Conservation (phyloP, 2,888 invertebrate genomes). For the Athalia rosae region DNA sequence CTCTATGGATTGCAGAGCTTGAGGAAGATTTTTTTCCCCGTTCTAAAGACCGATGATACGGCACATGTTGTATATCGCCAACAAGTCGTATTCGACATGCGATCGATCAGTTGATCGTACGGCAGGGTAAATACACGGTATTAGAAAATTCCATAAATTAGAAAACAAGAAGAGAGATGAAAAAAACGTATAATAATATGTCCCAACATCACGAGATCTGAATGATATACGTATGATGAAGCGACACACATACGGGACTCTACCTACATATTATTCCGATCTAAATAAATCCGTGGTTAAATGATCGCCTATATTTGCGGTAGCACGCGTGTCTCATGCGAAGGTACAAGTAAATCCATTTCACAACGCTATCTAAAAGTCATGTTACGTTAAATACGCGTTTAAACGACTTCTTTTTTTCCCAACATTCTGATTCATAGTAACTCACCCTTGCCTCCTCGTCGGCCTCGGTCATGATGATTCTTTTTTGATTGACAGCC, state of each 20-base stretch:
- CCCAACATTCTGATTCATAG: background rate
- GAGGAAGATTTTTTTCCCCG: no score
- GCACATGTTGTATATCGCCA: no score
- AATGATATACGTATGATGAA: no score
- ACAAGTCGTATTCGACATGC: no score
- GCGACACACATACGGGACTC: background rate
- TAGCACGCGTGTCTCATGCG: slow-evolving; percentile 42
- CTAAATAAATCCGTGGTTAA: no score
- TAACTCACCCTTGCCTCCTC: slow-evolving; percentile 69
- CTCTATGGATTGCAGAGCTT: no score
- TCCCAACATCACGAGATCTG: slow-evolving; percentile 21
- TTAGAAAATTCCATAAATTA: slow-evolving; percentile 32
- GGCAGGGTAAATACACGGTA: background rate
- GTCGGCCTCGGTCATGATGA: slow-evolving; percentile 63
- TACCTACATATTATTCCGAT: no score
- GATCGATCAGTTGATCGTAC: background rate
- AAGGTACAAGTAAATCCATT: slow-evolving; percentile 2
- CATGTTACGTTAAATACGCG: no score
- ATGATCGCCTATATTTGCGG: background rate
- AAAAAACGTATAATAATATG: slow-evolving; percentile 16
- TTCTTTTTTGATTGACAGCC: slow-evolving; percentile 14
- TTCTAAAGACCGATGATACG: no score
- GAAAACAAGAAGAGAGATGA: background rate
- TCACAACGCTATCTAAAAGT: slow-evolving; percentile 24
- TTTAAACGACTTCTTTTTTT: background rate